Evolutionary conservation across 1,140 invertebrate genomes (phyloP), one percentile per base, ranked within the genome.

Genomic region (Drosophila ficusphila): DNA sequence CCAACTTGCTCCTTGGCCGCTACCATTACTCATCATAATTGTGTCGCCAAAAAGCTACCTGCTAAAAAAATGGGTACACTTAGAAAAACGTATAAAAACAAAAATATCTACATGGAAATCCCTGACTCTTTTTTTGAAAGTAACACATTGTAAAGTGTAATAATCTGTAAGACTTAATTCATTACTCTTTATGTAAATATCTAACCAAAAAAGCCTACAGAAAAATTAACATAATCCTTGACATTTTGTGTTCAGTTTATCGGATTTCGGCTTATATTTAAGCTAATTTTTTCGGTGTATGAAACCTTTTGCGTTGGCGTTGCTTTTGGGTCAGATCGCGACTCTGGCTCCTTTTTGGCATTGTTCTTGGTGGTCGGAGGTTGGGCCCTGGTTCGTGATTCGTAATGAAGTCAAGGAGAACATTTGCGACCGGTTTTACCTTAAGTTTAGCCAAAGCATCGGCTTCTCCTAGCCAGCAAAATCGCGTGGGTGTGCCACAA

Each of bases 371-470:
- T 68, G 74, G 49, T 75, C 62, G 62, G 58, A 49, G 64, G 64
- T 79, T 67, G 57, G 58, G 73, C 73, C 69, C 48, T 60, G 64
- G 52, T 70, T 88, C 81, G 82, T 88, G 82, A 88, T 86, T 78
- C 74, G 77, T 62, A 86, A 88, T 86, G 78, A 82, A 86, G 82
- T 86, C 82, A 86, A 86, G 82, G 82, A 88, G 82, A 86, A 81
- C 82, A 65, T 73, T 79, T 52, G 36, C 19, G 70, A 79, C 77
- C 77, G 77, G 77, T 81, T 79, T 76, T 34, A 21, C 25, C 61
- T 67, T 69, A 53, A 12, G 23, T 51, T 46, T 34, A 21, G 47
- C 49, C 16, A 56, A 9, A 16, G 47, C 23, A 9, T 47, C 74
- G 54, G 49, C 57, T 48, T 44, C 70, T 68, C 36, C 42, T 27